These are phyloP conservation scores for Onychomys leucogaster DNA, from an alignment of 2,797 vertebrate genomes.

Conservation along the genomic window DNA sequence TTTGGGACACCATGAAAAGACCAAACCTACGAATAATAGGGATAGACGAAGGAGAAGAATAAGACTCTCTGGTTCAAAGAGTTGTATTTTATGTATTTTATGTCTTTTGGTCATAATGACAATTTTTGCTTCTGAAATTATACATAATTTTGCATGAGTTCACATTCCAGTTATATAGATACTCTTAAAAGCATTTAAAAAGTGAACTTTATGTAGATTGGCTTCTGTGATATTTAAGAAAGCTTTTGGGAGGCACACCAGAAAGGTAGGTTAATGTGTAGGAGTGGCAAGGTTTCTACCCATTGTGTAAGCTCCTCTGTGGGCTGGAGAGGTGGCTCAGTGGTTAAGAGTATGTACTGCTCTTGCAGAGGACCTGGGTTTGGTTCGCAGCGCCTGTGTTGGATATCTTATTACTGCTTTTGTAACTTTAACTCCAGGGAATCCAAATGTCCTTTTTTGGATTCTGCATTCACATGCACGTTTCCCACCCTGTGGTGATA, in stretches of 20 bases:
- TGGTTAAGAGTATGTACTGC: no score
- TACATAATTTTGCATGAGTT: neutral
- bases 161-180: neutral
- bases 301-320: neutral
- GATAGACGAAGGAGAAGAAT: slow-evolving; percentile 14
- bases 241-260: neutral
- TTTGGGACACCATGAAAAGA: no score
- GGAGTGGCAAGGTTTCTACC: neutral
- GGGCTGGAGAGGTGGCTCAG: neutral
- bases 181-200: neutral
- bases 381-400: neutral
- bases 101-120: neutral
- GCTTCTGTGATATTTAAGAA: neutral
- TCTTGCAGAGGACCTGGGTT: neutral
- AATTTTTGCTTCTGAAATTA: slow-evolving; percentile 52
- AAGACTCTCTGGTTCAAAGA: slow-evolving; percentile 6
- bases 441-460: neutral
- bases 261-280: neutral
- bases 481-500: neutral
- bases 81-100: neutral
- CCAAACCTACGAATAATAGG: no score
- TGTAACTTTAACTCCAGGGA: neutral
- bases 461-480: neutral
- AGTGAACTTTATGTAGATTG: slow-evolving; percentile 23
- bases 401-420: neutral